These are phyloP conservation scores for Sesamia inferens DNA, from an alignment of 2,888 invertebrate genomes.

Conservation along the genomic window DNA sequence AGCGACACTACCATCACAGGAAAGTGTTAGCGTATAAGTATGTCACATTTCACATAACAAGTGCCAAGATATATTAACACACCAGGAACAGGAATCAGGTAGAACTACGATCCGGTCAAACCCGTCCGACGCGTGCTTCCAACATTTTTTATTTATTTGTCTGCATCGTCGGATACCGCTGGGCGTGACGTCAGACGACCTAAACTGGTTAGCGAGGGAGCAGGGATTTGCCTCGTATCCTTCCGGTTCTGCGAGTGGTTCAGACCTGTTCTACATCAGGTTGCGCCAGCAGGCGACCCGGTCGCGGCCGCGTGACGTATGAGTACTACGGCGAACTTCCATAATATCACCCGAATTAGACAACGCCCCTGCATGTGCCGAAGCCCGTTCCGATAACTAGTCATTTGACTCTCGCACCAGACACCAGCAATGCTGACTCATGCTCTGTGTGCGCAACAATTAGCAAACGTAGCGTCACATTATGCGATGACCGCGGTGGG, in stretches of 20 bases:
- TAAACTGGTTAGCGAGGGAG: conserved; percentile 90
- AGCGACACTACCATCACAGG: conserved; percentile 6
- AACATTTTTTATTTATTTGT: conserved; percentile 90
- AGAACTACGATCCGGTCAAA: conserved; percentile 90
- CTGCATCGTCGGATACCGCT: conserved; percentile 89
- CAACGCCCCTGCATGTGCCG: conserved; percentile 59
- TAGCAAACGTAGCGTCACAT: conserved; percentile 86
- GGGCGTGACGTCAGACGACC: conserved; percentile 89
- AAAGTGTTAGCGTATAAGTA: conserved; percentile 33
- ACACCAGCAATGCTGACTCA: conserved; percentile 85
- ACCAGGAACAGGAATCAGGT: conserved; percentile 90
- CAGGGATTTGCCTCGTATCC: conserved; percentile 90
- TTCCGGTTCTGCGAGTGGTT: conserved; percentile 89
- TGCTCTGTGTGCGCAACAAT: conserved; percentile 84
- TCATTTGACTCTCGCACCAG: conserved; percentile 76
- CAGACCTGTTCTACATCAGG: conserved; percentile 89
- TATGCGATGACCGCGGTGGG: conserved; percentile 83
- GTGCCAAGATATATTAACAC: conserved; percentile 80
- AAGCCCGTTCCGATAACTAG: conserved; percentile 69
- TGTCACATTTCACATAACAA: conserved; percentile 72
- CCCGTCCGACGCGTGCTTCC: conserved; percentile 90
- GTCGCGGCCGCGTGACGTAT: conserved; percentile 82
- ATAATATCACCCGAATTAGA: conserved; percentile 70
- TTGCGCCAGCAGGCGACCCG: conserved; percentile 82
- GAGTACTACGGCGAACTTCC: conserved; percentile 74